phyloP scores from a whole-genome alignment of 2,888 invertebrate species.

The Agonopterix subpropinquella region DNA sequence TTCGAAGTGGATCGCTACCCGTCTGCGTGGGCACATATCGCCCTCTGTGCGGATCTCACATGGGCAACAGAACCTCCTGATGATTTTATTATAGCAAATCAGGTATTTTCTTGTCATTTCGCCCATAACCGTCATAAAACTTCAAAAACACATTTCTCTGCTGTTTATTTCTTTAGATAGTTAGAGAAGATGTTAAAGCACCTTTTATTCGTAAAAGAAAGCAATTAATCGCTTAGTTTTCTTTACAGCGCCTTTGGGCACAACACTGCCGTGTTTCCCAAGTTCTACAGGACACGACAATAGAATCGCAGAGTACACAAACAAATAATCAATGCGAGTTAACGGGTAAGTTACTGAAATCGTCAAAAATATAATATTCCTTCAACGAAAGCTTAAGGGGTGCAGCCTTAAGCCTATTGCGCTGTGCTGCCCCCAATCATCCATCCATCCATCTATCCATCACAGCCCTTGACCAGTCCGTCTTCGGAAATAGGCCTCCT shows the following conservation, averaged over 20 bases:
- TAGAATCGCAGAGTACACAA: slow-evolving; percentile 44
- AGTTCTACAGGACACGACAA: slow-evolving; percentile 52
- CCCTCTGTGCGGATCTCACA: slow-evolving; percentile 72
- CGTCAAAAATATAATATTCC: neutral
- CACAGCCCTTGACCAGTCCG: no score
- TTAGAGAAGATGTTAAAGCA: neutral
- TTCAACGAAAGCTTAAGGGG: no score
- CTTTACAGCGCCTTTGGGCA: slow-evolving; percentile 65
- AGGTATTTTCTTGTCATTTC: slow-evolving; percentile 35
- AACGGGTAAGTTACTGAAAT: slow-evolving; percentile 32
- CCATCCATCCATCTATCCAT: no score
- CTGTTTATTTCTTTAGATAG: neutral
- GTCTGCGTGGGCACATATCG: slow-evolving; percentile 70
- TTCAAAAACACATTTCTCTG: neutral
- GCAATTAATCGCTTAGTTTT: neutral
- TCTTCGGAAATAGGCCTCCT: no score
- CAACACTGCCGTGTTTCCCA: slow-evolving; percentile 63
- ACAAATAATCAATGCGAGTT: slow-evolving; percentile 49
- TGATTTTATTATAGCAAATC: slow-evolving; percentile 68
- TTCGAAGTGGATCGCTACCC: slow-evolving; percentile 68
- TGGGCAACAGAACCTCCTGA: slow-evolving; percentile 67
- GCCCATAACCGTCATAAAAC: neutral
- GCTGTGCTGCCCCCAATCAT: no score
- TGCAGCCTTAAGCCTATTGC: no score
- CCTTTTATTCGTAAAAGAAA: no score